phyloP scores from a whole-genome alignment of 1,140 invertebrate species.

The Heliconius melpomene region DNA sequence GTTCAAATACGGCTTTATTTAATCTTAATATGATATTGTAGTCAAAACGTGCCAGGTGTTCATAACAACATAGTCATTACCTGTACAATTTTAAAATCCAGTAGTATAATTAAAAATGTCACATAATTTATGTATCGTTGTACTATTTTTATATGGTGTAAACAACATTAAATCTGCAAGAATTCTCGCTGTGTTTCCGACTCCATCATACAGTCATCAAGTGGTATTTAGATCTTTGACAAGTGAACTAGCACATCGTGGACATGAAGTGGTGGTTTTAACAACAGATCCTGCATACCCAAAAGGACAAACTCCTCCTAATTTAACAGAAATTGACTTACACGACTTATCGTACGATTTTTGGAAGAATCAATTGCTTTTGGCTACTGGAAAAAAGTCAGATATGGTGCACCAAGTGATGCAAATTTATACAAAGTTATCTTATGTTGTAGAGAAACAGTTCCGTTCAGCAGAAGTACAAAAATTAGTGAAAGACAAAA shows the following conservation, averaged over 20 bases:
- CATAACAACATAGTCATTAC: background rate
- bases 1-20: background rate
- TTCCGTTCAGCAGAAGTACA: constrained; percentile 44
- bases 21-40: background rate
- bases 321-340: constrained; percentile 68
- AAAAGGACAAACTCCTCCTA: constrained; percentile 46
- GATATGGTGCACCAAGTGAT: constrained; percentile 15
- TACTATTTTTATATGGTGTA: background rate
- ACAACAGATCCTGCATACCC: constrained; percentile 63
- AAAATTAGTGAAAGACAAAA: constrained; percentile 41
- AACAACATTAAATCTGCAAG: constrained; percentile 34
- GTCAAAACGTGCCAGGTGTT: background rate
- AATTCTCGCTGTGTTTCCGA: constrained; percentile 80
- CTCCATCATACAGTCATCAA: constrained; percentile 82
- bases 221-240: constrained; percentile 75
- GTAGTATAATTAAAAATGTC: background rate
- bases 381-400: constrained; percentile 26
- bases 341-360: constrained; percentile 53
- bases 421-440: background rate
- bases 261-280: constrained; percentile 76
- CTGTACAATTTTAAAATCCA: background rate
- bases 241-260: constrained; percentile 70
- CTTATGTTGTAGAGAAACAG: constrained; percentile 41
- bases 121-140: background rate
- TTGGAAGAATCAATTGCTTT: constrained; percentile 20